phyloP scores from a whole-genome alignment of 2,888 invertebrate genomes.

The Horisme vitalbata region DNA sequence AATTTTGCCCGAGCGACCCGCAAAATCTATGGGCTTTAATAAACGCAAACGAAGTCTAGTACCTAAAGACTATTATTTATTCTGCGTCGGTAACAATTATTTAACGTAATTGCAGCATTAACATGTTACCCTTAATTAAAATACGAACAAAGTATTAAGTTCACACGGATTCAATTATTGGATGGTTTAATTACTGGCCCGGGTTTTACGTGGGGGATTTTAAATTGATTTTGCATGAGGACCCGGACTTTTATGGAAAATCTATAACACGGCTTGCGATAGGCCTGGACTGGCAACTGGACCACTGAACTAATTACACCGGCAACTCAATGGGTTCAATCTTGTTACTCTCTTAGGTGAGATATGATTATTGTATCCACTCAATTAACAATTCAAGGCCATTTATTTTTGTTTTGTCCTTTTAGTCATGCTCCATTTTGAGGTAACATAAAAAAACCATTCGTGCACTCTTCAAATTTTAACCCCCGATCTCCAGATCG shows the following conservation, averaged over 20 bases:
- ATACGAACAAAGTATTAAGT: constrained; percentile 56
- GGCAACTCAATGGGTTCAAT: too few species aligned
- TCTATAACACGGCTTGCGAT: too few species aligned
- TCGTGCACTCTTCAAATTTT: too few species aligned
- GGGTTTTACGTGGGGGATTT: constrained; percentile 12
- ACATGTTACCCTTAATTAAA: constrained; percentile 71
- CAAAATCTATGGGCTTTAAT: constrained; percentile 79
- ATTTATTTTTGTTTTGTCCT: too few species aligned
- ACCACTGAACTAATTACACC: too few species aligned
- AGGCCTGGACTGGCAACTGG: too few species aligned
- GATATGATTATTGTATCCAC: too few species aligned
- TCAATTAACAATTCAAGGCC: too few species aligned
- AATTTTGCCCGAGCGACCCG: constrained; percentile 68
- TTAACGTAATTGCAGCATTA: constrained; percentile 72
- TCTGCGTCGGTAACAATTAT: constrained; percentile 59
- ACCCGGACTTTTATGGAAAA: background rate
- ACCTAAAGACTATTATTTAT: constrained; percentile 18
- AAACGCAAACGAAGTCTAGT: constrained; percentile 71
- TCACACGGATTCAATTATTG: constrained; percentile 50
- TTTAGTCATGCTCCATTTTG: too few species aligned
- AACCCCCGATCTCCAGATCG: too few species aligned
- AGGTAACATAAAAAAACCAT: too few species aligned
- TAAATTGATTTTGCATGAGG: constrained; percentile 11
- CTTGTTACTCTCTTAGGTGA: too few species aligned
- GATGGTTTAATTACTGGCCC: constrained; percentile 46